phyloP scores from a whole-genome alignment of 1,140 invertebrate genomes.

The Apis mellifera region DNA sequence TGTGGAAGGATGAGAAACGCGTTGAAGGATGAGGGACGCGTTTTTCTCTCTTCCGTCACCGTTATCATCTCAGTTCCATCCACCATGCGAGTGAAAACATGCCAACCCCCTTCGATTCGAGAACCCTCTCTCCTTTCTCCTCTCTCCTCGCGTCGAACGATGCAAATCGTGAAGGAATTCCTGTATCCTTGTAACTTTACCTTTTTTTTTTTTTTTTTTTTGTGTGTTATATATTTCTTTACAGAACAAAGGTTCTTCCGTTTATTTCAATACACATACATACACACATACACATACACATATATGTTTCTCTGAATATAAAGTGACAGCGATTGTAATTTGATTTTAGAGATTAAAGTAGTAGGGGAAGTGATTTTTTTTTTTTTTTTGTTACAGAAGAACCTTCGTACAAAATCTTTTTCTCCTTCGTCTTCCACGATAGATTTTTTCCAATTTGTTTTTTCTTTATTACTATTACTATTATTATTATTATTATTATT shows the following conservation, averaged over 20 bases:
- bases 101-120: neutral
- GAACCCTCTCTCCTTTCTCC: neutral
- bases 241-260: neutral
- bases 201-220: neutral
- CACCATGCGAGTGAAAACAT: neutral
- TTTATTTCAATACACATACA: neutral
- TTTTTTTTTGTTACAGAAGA: neutral
- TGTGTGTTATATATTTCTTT: neutral
- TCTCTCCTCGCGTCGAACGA: neutral
- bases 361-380: neutral
- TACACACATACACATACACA: too few species aligned
- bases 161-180: neutral
- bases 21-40: neutral
- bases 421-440: constrained; percentile 20
- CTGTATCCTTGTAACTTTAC: neutral
- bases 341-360: neutral
- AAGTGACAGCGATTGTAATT: neutral
- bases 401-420: neutral
- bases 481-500: neutral
- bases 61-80: neutral
- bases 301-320: too few species aligned
- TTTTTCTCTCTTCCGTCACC: neutral
- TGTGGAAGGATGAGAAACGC: constrained; percentile 9
- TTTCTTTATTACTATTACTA: neutral
- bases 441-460: constrained; percentile 14